phyloP scores from a whole-genome alignment of 2,113 vertebrate genomes.

The Cyprinus carpio region DNA sequence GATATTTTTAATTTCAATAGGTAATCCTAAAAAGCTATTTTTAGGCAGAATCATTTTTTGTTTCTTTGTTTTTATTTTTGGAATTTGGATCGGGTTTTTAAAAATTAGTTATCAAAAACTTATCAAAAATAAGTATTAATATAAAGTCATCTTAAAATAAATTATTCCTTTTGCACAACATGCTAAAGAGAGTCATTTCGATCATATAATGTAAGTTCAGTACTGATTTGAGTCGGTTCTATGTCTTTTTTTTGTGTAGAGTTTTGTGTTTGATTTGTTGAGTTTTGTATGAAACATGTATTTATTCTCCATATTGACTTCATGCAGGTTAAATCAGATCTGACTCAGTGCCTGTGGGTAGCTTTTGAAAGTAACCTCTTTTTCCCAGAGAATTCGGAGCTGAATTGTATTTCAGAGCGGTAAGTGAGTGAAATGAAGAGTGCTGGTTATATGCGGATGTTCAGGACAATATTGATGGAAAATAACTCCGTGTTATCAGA shows the following conservation, averaged over 20 bases:
- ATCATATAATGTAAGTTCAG: not conserved
- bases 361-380: not conserved
- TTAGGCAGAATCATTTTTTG: not conserved
- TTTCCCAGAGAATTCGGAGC: not conserved
- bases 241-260: too few relatives aligned
- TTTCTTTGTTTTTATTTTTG: too few relatives aligned
- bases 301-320: not conserved
- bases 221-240: not conserved
- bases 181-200: not conserved
- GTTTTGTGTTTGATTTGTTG: too few relatives aligned
- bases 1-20: not conserved
- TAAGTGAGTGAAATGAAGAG: conserved; percentile 32
- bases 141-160: not conserved
- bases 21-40: not conserved
- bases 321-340: not conserved
- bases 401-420: not conserved
- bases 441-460: conserved; percentile 14
- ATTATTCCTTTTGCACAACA: not conserved
- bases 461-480: conserved; percentile 55
- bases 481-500: conserved; percentile 68
- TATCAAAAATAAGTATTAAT: not conserved
- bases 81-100: too few relatives aligned
- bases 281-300: not conserved
- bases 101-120: not conserved
- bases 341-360: not conserved